Percentiles rank a stretch among this genome's conserved stretches.
Evolutionary conservation across 2,888 invertebrate species (phyloP).

Genomic region (Trichopoda pennipes): DNA sequence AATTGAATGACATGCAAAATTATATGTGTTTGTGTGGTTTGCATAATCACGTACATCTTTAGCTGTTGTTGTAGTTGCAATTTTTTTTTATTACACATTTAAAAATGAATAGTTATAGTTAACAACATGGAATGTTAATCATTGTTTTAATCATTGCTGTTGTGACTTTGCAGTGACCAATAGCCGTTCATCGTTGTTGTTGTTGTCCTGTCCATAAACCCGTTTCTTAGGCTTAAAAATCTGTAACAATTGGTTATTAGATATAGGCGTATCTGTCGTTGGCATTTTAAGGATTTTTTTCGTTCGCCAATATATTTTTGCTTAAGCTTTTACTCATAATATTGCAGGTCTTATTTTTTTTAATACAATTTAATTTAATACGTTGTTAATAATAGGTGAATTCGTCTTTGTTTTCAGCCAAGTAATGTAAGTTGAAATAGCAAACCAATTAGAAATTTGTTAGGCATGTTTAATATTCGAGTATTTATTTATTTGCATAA

Average conservation of each 20-base stretch:
- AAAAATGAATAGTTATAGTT: slow-evolving; percentile 25
- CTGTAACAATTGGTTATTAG: slow-evolving; percentile 32
- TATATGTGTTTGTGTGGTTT: slow-evolving; percentile 39
- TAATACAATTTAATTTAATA: too few species aligned
- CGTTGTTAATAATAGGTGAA: too few species aligned
- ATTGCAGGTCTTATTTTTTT: too few species aligned
- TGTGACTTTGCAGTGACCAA: slow-evolving; percentile 14
- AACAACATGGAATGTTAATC: slow-evolving; percentile 66
- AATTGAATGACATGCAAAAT: slow-evolving; percentile 61
- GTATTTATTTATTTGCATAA: too few species aligned
- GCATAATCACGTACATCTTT: slow-evolving; percentile 3
- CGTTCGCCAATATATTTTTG: slow-evolving; percentile 14
- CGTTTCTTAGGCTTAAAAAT: slow-evolving; percentile 19
- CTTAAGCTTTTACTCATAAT: not conserved
- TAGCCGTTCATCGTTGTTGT: slow-evolving; percentile 13
- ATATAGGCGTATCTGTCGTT: slow-evolving; percentile 30
- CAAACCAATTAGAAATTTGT: too few species aligned
- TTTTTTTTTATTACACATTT: slow-evolving; percentile 29
- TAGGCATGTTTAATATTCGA: too few species aligned
- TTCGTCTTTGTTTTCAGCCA: too few species aligned
- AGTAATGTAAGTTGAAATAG: too few species aligned
- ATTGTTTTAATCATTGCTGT: slow-evolving; percentile 61
- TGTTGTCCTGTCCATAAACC: slow-evolving; percentile 9
- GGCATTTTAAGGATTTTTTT: not conserved
- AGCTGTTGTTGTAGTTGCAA: slow-evolving; percentile 37